Base-by-base conservation (phyloP, 2,888 invertebrate genomes). In the Eupithecia inturbata region DNA sequence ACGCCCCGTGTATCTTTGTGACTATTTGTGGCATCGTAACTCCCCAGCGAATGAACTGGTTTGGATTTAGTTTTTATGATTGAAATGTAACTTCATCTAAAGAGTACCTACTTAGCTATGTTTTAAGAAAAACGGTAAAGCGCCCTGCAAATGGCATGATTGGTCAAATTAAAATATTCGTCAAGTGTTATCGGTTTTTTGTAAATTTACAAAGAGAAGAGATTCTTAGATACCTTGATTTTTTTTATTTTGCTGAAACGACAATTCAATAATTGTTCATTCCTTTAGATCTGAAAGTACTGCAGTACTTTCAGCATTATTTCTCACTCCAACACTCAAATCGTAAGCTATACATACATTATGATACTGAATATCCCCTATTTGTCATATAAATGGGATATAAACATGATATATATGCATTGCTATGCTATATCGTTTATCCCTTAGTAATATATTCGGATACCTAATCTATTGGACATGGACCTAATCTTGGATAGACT, bases 381-480 rank as follows among this genome's bases (percentile, higher is more conserved):
- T 76, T 71, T 76, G 73, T 76, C 76, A 76, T 73, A 73, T 63
- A 73, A 73, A 76, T 76, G 73, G 76, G 66, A 45, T 71, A 76
- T 73, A 73, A 71, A 76, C 62, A 41, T 76, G 73, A 76, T 73
- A 68, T 76, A 76, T 53, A 39, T 53, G n/a, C n/a, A n/a, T n/a
- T n/a, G n/a, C n/a, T n/a, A n/a, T 76, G 68, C 70, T 70, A 67
- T 76, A 76, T 53, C 39, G 76, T 41, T 70, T n/a, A 72, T 60
- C 68, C 67, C 73, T 67, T 62, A 41, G 68, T 68, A 49, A 72
- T 72, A 64, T 75, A 68, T 75, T 60, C 12, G 71, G 71, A 68
- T 76, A 72, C 68, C 49, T 63, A 66, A 67, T 31, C 57, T 73
- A 62, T 19, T 63, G 19, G 36, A 6, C 19, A 36, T 33, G 39